phyloP scores from a whole-genome alignment of 2,888 invertebrate species.

The Idaea biselata region DNA sequence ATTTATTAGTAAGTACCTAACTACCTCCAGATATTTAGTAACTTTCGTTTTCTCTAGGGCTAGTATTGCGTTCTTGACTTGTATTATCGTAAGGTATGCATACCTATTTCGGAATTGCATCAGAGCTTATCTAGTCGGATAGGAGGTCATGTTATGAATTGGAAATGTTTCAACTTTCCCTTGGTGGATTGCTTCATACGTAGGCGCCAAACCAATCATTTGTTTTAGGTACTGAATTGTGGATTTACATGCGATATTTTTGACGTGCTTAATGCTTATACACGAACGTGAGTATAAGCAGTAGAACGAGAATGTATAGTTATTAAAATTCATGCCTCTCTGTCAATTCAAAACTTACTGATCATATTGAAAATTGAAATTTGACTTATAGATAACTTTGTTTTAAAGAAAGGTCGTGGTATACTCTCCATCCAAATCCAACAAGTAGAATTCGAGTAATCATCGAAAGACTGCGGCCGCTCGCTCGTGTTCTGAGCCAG shows the following conservation, averaged over 20 bases:
- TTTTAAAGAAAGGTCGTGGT: no score
- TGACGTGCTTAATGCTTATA: no score
- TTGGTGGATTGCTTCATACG: slow-evolving; percentile 11
- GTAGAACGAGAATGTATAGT: slow-evolving; percentile 14
- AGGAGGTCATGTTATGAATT: slow-evolving; percentile 27
- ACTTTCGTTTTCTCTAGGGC: not conserved
- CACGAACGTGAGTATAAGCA: no score
- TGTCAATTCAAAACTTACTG: no score
- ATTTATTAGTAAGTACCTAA: not conserved
- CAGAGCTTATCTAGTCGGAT: slow-evolving; percentile 21
- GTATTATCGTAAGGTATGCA: not conserved
- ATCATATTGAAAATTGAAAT: no score
- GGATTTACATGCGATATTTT: slow-evolving; percentile 16
- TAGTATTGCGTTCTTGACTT: not conserved
- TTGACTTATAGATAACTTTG: no score
- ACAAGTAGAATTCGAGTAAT: no score
- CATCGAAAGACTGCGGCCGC: no score
- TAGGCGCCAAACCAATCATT: slow-evolving; percentile 18
- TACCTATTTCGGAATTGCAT: slow-evolving; percentile 12
- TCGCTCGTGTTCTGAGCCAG: no score
- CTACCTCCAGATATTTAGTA: not conserved
- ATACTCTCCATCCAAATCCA: no score
- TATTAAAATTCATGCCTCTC: no score
- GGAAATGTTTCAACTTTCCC: slow-evolving; percentile 30
- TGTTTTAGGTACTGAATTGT: slow-evolving; percentile 16